A percentile compares a stretch with the other conserved stretches of the same genome.
Conservation (phyloP, 2,113 vertebrate species). For the Eulacestoma nigropectus region DNA sequence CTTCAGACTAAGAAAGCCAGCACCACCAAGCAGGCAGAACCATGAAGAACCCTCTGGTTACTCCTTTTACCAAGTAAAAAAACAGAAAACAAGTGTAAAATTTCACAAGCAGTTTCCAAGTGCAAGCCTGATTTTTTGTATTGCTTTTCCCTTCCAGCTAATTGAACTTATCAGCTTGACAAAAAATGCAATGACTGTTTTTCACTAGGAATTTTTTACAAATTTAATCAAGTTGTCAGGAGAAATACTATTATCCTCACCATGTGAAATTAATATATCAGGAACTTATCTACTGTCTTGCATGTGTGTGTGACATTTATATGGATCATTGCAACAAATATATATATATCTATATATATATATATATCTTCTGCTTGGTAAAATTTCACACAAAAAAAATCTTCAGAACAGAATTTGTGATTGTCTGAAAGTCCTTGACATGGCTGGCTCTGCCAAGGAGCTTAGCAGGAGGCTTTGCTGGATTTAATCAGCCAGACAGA, state of each 20-base stretch:
- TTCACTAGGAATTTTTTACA: not conserved
- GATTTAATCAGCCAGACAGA: constrained; percentile 24
- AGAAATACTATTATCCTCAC: not conserved
- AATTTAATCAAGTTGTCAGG: not conserved
- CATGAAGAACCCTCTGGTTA: not conserved
- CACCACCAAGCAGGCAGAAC: not conserved
- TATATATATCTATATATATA: not conserved
- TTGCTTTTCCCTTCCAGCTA: not conserved
- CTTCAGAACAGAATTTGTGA: not conserved
- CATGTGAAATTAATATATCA: not conserved
- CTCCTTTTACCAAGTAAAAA: not conserved
- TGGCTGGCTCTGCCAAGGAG: not conserved
- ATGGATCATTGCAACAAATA: not conserved
- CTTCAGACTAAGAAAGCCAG: not conserved
- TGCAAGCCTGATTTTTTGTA: not conserved
- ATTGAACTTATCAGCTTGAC: not conserved
- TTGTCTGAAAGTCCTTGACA: not conserved
- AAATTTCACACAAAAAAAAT: not conserved
- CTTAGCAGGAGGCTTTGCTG: not conserved
- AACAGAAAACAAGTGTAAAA: not conserved
- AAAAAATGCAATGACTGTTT: not conserved
- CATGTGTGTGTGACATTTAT: not conserved
- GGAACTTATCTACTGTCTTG: not conserved
- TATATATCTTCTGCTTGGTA: not conserved
- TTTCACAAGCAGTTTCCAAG: not conserved